Evolutionary conservation across 2,888 invertebrate genomes (phyloP), one percentile per base, ranked within the genome.

Genomic region (Tupiocoris notatus): DNA sequence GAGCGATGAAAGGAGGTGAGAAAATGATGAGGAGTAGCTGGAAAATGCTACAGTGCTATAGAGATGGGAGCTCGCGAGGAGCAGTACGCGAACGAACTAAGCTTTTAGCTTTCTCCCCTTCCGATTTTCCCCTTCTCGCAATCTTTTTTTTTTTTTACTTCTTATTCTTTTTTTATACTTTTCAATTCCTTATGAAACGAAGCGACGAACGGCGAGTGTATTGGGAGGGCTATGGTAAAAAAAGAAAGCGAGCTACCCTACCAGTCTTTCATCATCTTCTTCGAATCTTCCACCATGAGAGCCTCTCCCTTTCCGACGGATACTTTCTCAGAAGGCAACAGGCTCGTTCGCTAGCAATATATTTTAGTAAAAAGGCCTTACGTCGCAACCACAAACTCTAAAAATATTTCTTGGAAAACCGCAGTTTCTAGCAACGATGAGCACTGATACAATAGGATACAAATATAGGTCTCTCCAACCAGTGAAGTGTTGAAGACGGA

Each of bases 291-390:
- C 70, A 17, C 58, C 57, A n/a, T 58, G 16, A 22, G 57, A 22
- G 58, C 18, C 24, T 22, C 59, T 24, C 20, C 59, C 59, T 59
- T 24, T 25, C 70, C 70, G 17, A 24, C 23, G 70, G 59, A 59
- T 21, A 70, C 70, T 70, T 70, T 70, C 59, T 59, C 22, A 59
- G 59, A 70, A 58, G 70, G 70, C 70, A 70, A 70, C 70, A 70
- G 70, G 70, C 70, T 70, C 70, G 24, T 70, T 70, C 58, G 58
- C 59, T 70, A 39, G 58, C 58, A 17, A 59, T 59, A 24, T 70
- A 22, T 70, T 58, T 21, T 59, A 57, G 22, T 25, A 18, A 16
- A 23, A 25, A 25, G 6, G 20, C 3, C 20, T 21, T 39, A 7
- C 39, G 6, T 39, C 6, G 6, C 39, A 39, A 39, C 39, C 39